Base-by-base conservation (phyloP, 2,797 vertebrate species). In the Chrosomus eos region DNA sequence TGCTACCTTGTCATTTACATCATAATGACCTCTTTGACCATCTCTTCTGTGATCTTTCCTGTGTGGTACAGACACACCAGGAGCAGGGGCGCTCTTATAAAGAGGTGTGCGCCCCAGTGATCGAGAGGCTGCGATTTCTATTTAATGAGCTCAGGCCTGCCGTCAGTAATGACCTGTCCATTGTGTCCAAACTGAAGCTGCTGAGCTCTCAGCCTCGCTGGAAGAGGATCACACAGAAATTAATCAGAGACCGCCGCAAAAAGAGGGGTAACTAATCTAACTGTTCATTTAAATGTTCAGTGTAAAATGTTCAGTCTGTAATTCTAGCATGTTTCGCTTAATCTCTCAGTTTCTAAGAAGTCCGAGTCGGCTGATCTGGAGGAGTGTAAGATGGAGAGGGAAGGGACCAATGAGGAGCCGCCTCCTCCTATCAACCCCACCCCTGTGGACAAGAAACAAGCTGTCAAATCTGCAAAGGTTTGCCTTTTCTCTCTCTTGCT, bases 1-100 rank as follows among this genome's bases (percentile, higher is more conserved):
- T 45, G 40, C 28, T n/a, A 45, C 23, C n/a, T 64, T 14, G 9
- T 68, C 73, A 40, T 18, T 81, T 53, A 23, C 72, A 38, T 5
- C 14, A 31, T 58, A 11, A 31, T n/a, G 2, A 38, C 4, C 1
- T n/a, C 18, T 81, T 76, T 71, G 21, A 40, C 23, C 51, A 33
- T n/a, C 23, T 51, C 18, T 1, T 21, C 13, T 51, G 1, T 75
- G 28, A 45, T 21, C 10, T 85, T 75, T 48, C 4, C 45, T 87
- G 6, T 9, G 75, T 88, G 87, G 86, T 88, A 40, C 83, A 99
- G 98, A 99, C 98, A 0, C 98, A 99, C 92, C 98, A 99, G 90
- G 98, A 99, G 53, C 98, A 99, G 91, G 98, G 98, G 0, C 98
- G 98, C 77, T 99, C 98, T n/a, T 99, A 99, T 84, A 99, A 99